Evolutionary conservation across 2,888 invertebrate species (phyloP).

Genomic region (Lymantria dispar): DNA sequence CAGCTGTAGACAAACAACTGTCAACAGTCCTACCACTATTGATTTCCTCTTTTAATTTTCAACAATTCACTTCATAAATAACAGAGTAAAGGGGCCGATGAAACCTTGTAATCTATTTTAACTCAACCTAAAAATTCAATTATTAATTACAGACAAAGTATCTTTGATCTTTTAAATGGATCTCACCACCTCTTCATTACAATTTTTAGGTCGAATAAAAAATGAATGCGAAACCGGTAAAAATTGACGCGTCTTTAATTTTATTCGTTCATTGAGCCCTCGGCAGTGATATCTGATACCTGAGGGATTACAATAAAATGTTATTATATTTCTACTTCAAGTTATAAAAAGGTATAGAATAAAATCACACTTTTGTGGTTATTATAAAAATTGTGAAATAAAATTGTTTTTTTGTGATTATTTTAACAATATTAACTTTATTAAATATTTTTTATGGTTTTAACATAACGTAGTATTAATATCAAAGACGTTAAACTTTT

Average conservation of each 20-base stretch:
- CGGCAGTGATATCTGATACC: neutral
- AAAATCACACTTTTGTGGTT: too few species aligned
- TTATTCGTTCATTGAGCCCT: neutral
- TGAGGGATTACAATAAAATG: neutral
- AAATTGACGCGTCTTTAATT: slow-evolving; percentile 8
- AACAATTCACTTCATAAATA: too few species aligned
- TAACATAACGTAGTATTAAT: too few species aligned
- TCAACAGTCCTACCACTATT: too few species aligned
- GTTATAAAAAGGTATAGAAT: neutral
- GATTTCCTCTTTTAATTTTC: too few species aligned
- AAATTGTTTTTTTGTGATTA: too few species aligned
- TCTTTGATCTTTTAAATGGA: slow-evolving; percentile 26
- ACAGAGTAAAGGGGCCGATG: neutral
- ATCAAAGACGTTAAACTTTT: too few species aligned
- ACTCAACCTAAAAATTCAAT: slow-evolving; percentile 9
- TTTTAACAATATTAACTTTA: too few species aligned
- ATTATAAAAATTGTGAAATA: too few species aligned
- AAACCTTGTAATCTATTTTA: slow-evolving; percentile 7
- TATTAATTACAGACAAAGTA: slow-evolving; percentile 22
- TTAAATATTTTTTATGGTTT: too few species aligned
- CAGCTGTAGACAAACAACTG: too few species aligned
- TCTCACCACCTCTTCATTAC: slow-evolving; percentile 19
- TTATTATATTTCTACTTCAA: neutral
- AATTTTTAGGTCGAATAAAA: slow-evolving; percentile 7
- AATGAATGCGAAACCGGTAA: slow-evolving; percentile 3